Evolutionary conservation across 2,113 vertebrate genomes (phyloP).

Genomic region (Terrapene triunguis): DNA sequence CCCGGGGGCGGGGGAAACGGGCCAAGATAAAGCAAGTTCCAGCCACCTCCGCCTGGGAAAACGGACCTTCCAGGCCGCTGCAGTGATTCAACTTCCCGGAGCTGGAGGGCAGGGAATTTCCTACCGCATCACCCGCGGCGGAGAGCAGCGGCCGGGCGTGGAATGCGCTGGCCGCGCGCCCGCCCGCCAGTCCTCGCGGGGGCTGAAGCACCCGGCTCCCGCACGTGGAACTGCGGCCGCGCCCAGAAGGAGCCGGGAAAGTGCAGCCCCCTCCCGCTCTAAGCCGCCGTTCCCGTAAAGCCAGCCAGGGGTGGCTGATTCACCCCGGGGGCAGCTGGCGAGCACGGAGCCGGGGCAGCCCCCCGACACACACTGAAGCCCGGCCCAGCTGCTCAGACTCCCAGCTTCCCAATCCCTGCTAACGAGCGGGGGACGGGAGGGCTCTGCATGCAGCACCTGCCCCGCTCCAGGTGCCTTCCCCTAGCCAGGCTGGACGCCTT

Average conservation of each 20-base stretch:
- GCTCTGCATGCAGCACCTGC: accelerated
- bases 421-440: no score
- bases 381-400: accelerated
- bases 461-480: accelerated
- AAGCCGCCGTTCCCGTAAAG: background rate
- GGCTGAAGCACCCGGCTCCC: accelerated
- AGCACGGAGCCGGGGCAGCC: background rate
- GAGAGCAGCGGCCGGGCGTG: accelerated
- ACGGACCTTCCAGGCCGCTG: no score
- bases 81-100: background rate
- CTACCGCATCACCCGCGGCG: accelerated
- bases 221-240: background rate
- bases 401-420: no score
- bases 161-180: accelerated
- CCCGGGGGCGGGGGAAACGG: no score
- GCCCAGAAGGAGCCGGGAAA: background rate
- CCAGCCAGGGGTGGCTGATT: accelerated
- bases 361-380: background rate
- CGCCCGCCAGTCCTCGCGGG: no score
- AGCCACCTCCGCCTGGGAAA: no score
- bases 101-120: background rate
- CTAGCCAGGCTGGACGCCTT: background rate
- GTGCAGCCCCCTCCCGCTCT: accelerated
- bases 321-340: background rate
- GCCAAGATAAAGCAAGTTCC: no score